Evolutionary conservation across 2,888 invertebrate species (phyloP).

Genomic region (Troides oblongomaculatus): DNA sequence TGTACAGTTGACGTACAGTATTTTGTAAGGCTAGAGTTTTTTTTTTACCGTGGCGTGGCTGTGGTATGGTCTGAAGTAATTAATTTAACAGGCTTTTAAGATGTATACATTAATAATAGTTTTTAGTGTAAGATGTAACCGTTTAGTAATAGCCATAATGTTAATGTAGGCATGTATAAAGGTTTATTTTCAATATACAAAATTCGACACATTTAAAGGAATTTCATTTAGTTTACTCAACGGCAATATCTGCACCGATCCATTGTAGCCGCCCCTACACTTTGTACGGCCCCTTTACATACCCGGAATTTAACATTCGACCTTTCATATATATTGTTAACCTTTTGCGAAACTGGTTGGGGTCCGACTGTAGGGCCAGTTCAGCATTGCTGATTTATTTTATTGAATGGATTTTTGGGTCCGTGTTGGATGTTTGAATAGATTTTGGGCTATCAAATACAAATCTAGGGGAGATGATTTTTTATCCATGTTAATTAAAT

Average conservation of each 20-base stretch:
- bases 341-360: conserved; percentile 49
- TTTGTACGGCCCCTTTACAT: conserved; percentile 44
- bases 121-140: conserved; percentile 20
- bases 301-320: conserved; percentile 50
- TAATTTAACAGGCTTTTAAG: conserved; percentile 24
- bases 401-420: conserved; percentile 27
- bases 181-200: conserved; percentile 31
- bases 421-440: conserved; percentile 24
- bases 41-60: conserved; percentile 28
- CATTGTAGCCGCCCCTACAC: conserved; percentile 35
- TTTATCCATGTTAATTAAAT: conserved; percentile 7
- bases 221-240: conserved; percentile 29
- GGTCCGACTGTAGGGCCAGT: conserved; percentile 38
- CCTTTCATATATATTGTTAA: conserved; percentile 53
- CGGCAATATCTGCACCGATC: conserved; percentile 28
- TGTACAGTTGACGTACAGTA: conserved; percentile 15
- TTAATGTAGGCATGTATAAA: conserved; percentile 28
- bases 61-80: conserved; percentile 26
- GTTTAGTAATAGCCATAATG: conserved; percentile 15
- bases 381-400: conserved; percentile 31
- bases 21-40: conserved; percentile 4
- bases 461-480: conserved; percentile 5
- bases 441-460: conserved; percentile 15
- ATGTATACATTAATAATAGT: conserved; percentile 20
- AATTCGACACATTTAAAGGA: conserved; percentile 29